Conservation (phyloP, 2,888 invertebrate genomes). For the Netelia fuscicornis region DNA sequence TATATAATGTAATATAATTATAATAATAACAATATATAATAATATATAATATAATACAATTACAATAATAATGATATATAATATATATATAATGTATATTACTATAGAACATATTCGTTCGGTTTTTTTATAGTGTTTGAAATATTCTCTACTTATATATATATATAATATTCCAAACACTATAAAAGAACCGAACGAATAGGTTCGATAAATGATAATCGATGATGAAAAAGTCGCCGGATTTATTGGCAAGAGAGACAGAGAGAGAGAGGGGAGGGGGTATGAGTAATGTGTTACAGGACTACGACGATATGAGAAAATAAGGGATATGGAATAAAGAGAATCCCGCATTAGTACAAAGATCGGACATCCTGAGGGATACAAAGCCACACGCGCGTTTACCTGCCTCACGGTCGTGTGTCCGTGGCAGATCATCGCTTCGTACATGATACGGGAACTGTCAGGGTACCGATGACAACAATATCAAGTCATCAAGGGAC, state of each 20-base stretch:
- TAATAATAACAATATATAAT: too few species aligned
- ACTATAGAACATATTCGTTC: too few species aligned
- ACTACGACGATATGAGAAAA: neutral
- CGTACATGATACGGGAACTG: constrained; percentile 37
- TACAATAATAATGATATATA: too few species aligned
- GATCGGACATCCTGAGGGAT: neutral
- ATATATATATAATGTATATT: too few species aligned
- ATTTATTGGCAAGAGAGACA: constrained; percentile 59
- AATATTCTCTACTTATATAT: neutral
- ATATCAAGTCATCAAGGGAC: constrained; percentile 82
- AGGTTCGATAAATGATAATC: constrained; percentile 60
- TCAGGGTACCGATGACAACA: constrained; percentile 69
- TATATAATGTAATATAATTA: too few species aligned
- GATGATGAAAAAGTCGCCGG: constrained; percentile 48
- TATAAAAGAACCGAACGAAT: constrained; percentile 8
- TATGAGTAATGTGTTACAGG: constrained; percentile 56
- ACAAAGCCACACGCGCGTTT: neutral
- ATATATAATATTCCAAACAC: neutral
- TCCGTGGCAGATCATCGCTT: constrained; percentile 52
- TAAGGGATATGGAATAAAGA: constrained; percentile 23
- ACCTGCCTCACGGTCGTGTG: constrained; percentile 26
- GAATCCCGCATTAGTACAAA: constrained; percentile 22
- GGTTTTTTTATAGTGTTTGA: too few species aligned
- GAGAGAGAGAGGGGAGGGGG: neutral
- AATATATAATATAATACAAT: too few species aligned